phyloP scores from a whole-genome alignment of 2,797 vertebrate species.

The Borostomias antarcticus region DNA sequence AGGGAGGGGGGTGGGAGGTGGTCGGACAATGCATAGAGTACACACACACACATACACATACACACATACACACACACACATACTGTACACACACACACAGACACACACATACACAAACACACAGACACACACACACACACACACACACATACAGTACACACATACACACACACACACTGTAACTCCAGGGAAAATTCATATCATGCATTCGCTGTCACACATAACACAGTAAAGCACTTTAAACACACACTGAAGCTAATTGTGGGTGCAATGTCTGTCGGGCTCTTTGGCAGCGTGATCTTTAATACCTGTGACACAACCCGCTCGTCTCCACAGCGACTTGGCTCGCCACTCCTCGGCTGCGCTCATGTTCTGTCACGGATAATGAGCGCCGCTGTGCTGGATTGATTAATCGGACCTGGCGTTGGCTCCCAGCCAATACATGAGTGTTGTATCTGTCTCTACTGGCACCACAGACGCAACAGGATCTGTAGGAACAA shows the following conservation, averaged over 20 bases:
- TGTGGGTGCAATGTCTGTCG: not conserved
- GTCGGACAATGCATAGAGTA: too few relatives aligned
- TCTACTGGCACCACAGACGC: conserved; percentile 5
- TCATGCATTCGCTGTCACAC: too few relatives aligned
- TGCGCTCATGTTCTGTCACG: conserved; percentile 53
- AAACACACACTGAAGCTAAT: not conserved
- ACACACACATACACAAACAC: too few relatives aligned
- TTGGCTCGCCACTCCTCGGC: conserved; percentile 18
- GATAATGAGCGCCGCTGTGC: conserved; percentile 53
- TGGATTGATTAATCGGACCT: conserved; percentile 53
- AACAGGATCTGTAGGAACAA: too few relatives aligned
- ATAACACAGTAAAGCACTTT: too few relatives aligned
- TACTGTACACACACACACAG: too few relatives aligned
- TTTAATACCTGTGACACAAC: conserved; percentile 28
- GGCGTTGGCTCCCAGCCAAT: conserved; percentile 25
- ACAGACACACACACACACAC: too few relatives aligned
- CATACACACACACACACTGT: too few relatives aligned
- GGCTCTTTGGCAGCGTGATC: conserved; percentile 26
- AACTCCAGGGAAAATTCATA: too few relatives aligned
- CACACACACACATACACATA: not conserved
- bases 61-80: not conserved
- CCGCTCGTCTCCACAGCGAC: conserved; percentile 11
- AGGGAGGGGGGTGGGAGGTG: conserved; percentile 24
- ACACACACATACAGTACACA: too few relatives aligned
- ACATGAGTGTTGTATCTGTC: conserved; percentile 25